These are phyloP conservation scores for Pelecanoides urinatrix DNA, from an alignment of 2,113 vertebrate genomes.

Conservation along the genomic window DNA sequence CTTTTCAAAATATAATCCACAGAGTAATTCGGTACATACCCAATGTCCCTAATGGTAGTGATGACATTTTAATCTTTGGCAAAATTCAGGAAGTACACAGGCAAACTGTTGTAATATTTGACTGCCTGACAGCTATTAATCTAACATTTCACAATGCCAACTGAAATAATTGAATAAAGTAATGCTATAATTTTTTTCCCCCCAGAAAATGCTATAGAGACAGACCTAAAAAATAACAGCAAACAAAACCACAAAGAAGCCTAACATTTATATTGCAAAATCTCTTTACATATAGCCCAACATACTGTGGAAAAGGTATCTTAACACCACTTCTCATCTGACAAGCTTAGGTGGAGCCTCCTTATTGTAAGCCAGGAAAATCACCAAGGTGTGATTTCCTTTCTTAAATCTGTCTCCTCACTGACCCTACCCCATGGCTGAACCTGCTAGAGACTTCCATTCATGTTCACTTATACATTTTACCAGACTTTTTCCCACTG, in stretches of 20 bases:
- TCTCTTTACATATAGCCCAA: neutral
- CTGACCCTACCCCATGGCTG: neutral
- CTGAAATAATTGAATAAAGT: neutral
- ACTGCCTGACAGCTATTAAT: slow-evolving; percentile 1
- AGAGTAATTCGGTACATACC: slow-evolving; percentile 39
- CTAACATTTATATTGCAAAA: neutral
- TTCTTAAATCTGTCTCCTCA: neutral
- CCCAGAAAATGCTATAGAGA: neutral
- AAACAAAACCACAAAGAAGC: neutral
- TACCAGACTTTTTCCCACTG: slow-evolving; percentile 1
- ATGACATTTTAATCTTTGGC: slow-evolving; percentile 40
- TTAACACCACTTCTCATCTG: neutral
- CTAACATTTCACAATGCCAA: neutral
- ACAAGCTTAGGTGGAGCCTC: neutral
- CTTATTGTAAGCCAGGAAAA: neutral
- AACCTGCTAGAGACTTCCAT: neutral
- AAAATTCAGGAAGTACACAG: neutral
- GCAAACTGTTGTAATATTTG: neutral
- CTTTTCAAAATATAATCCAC: slow-evolving; percentile 49
- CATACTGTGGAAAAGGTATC: neutral
- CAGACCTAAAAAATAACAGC: neutral
- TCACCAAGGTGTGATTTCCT: slow-evolving; percentile 10
- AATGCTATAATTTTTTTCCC: neutral
- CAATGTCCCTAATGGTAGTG: neutral
- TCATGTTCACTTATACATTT: neutral